Evolutionary conservation across 2,888 invertebrate species (phyloP).

Genomic region (Rhagium mordax): DNA sequence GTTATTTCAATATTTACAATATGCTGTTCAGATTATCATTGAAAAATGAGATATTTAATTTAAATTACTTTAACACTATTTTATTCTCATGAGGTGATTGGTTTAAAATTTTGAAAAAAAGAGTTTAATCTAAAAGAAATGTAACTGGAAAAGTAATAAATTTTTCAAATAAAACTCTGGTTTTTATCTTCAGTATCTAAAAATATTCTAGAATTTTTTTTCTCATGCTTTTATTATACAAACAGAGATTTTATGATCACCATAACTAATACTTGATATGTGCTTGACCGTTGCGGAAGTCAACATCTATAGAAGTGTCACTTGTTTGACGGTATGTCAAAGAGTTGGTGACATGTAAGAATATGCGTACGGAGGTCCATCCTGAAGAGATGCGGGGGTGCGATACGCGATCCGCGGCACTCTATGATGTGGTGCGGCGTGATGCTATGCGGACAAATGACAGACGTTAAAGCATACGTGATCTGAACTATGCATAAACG

Average conservation of each 20-base stretch:
- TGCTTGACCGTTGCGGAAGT: not conserved
- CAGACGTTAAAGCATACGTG: conserved; percentile 67
- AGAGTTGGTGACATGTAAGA: conserved; percentile 53
- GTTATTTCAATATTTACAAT: no score
- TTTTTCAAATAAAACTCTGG: no score
- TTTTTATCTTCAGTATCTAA: no score
- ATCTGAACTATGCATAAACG: conserved; percentile 67
- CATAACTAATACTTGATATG: not conserved
- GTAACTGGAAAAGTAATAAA: no score
- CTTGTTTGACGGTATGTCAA: conserved; percentile 26
- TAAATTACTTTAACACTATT: no score
- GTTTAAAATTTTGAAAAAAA: no score
- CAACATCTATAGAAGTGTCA: conserved; percentile 21
- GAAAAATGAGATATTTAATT: no score
- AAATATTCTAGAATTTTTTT: no score
- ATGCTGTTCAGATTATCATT: no score
- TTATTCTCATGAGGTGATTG: no score
- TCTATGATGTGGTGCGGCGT: conserved; percentile 65
- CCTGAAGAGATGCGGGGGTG: conserved; percentile 65
- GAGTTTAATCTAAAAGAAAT: no score
- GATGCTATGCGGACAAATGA: conserved; percentile 69
- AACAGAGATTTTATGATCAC: not conserved
- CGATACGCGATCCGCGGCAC: conserved; percentile 65
- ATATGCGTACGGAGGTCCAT: conserved; percentile 58
- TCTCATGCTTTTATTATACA: not conserved